Conservation (phyloP, 2,888 invertebrate genomes). For the Noctua fimbriata region DNA sequence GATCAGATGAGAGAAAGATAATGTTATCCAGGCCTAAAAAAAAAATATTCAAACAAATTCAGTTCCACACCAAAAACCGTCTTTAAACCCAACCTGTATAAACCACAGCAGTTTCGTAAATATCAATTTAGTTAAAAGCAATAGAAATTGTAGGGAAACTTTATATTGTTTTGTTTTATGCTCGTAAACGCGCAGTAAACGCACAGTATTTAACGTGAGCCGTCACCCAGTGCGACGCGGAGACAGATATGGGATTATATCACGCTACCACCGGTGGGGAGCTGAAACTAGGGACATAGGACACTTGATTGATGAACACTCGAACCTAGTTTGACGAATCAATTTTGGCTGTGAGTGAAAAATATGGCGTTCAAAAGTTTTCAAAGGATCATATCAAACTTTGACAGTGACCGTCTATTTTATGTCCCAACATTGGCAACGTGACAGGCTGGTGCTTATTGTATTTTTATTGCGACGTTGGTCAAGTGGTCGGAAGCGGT, state of each 20-base stretch:
- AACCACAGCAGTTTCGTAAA: constrained; percentile 43
- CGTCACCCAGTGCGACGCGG: constrained; percentile 74
- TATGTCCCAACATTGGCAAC: neutral
- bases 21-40: neutral
- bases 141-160: constrained; percentile 63
- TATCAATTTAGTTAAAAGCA: constrained; percentile 66
- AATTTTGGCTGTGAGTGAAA: constrained; percentile 27
- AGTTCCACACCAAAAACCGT: neutral
- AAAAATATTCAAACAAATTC: neutral
- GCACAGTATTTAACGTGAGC: constrained; percentile 73
- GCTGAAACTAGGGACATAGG: constrained; percentile 54
- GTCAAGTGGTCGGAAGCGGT: neutral
- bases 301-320: constrained; percentile 48
- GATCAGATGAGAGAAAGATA: neutral
- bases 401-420: neutral
- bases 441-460: neutral
- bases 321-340: constrained; percentile 34
- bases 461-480: neutral
- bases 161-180: constrained; percentile 72
- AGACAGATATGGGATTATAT: constrained; percentile 80
- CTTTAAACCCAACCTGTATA: constrained; percentile 7
- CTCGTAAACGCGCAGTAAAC: constrained; percentile 69
- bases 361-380: neutral
- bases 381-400: neutral
- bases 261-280: constrained; percentile 75